Percentiles rank a stretch among this genome's conserved stretches.
These are phyloP conservation scores for Apodemia zela DNA, from an alignment of 2,888 invertebrate species.

Conservation along the genomic window DNA sequence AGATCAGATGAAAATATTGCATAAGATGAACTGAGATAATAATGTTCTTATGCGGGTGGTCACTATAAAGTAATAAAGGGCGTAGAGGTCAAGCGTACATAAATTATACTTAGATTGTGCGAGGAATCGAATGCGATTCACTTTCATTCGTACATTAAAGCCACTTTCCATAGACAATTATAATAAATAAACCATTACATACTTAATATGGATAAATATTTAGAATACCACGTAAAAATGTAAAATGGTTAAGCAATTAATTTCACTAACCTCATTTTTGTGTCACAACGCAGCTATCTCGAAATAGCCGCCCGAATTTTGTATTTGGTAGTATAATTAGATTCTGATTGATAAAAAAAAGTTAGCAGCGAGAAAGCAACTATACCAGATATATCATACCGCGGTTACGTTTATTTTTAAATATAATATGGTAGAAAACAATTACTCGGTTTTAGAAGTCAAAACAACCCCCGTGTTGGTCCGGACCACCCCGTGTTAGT, in stretches of 20 bases:
- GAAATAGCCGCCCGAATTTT: neutral
- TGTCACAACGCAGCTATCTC: neutral
- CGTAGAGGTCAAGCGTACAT: conserved; percentile 37
- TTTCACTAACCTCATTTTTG: neutral
- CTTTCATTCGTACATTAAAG: conserved; percentile 14
- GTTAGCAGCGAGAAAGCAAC: neutral
- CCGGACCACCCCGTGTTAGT: no score
- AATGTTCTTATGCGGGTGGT: conserved; percentile 38
- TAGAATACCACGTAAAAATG: neutral
- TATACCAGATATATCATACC: neutral
- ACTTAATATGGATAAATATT: conserved; percentile 7
- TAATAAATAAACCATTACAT: neutral
- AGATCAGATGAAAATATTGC: conserved; percentile 66
- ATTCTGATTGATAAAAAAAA: neutral
- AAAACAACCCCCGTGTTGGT: no score
- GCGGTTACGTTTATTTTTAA: no score
- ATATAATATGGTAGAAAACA: no score
- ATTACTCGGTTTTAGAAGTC: no score
- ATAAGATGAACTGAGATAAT: conserved; percentile 55
- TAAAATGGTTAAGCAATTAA: conserved; percentile 1
- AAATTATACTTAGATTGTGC: conserved; percentile 25
- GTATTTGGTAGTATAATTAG: neutral
- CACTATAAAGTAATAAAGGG: conserved; percentile 42
- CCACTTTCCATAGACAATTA: conserved; percentile 11
- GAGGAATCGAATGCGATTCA: conserved; percentile 30